Evolutionary conservation across 2,888 invertebrate genomes (phyloP), one percentile per base, ranked within the genome.

Genomic region (Carterocephalus palaemon): DNA sequence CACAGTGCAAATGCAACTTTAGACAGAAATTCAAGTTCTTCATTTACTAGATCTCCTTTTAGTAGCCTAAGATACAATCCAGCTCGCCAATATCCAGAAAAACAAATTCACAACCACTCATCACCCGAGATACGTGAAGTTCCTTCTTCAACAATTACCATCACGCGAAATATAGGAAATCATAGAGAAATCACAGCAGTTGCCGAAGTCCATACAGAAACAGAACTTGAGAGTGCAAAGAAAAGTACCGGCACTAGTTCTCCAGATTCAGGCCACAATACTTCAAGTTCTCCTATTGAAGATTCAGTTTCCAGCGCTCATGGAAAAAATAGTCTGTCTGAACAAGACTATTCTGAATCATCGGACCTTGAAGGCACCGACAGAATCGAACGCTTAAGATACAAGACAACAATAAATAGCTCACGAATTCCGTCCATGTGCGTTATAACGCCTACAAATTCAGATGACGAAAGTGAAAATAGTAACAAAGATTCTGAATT

Each of bases 351-450:
- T 70, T 95, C 95, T 1, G 95, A 95, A 77, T 93, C 94, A 26
- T 95, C 95, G 0, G 95, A 95, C 70, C 86, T 95, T 56, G 95
- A 95, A 81, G 95, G 94, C n/a, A 91, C 94, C 15, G 95, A 95
- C 67, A 89, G 95, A 63, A 93, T 94, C 60, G 95, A 96, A 75
- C 88, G 95, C 56, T 93, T 96, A 52, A 87, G 95, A 49, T 92
- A 92, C 28, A 96, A 96, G 80, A 96, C 96, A 0, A 92, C 93
- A 1, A 94, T 96, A 28, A 95, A 93, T 64, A 93, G 94, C 38
- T 94, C 94, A 57, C 89, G 96, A 57, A 96, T 96, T 65, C 96
- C 96, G 1, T 95, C 96, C 3, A 94, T 96, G 92, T 96, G 96
- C 75, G 95, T 95, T 2, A 95, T 96, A 36, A 96, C 96, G 8